Evolutionary conservation across 2,113 vertebrate genomes (phyloP).

Genomic region (Panthera leo): DNA sequence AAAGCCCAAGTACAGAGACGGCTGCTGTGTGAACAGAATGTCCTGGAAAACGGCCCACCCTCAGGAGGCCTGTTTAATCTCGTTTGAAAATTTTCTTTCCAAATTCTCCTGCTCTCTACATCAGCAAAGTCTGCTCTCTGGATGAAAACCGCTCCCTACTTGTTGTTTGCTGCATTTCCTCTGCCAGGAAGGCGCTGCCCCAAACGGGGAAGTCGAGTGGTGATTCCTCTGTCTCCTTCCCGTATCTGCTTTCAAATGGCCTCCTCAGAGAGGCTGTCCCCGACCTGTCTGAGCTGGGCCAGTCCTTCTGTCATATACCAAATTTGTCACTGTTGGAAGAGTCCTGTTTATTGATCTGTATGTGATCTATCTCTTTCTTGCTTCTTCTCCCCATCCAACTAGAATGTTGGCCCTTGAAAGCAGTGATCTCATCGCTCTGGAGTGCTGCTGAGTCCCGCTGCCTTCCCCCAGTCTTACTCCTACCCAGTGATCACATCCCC

Average conservation of each 20-base stretch:
- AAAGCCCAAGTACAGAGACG: not conserved
- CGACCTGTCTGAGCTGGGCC: fast-evolving
- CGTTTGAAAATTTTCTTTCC: not conserved
- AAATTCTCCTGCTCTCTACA: not conserved
- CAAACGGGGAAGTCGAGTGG: fast-evolving
- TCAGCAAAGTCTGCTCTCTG: not conserved
- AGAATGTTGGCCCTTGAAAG: not conserved
- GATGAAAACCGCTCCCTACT: not conserved
- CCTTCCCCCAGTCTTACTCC: not conserved
- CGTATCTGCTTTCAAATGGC: not conserved
- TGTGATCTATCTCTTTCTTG: not conserved
- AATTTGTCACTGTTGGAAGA: not conserved
- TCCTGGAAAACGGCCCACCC: not conserved
- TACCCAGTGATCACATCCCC: not conserved
- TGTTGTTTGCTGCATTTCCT: not conserved
- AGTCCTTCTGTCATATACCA: not conserved
- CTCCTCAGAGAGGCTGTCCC: not conserved
- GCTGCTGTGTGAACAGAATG: not conserved
- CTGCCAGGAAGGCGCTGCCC: not conserved
- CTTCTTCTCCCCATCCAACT: not conserved
- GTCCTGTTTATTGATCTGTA: not conserved
- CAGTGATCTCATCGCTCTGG: not conserved
- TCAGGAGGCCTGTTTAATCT: not conserved
- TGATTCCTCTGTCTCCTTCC: fast-evolving
- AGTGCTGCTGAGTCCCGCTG: not conserved